Conservation (phyloP, 2,888 invertebrate genomes). For the Salticus scenicus region DNA sequence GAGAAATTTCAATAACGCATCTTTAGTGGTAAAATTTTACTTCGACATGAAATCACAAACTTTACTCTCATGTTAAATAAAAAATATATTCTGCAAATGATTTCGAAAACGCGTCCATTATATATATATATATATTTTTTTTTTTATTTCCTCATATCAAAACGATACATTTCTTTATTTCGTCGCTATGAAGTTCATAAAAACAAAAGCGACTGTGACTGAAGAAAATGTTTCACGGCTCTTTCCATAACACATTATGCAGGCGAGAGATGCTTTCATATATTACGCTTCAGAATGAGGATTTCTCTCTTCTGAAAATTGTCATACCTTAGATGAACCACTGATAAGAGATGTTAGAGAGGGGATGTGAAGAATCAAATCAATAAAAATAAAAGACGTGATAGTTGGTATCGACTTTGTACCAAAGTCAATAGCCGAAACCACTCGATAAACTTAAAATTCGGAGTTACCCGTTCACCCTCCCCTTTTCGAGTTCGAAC, state of each 20-base stretch:
- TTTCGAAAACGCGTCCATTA: no score
- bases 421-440: conserved; percentile 56
- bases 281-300: not conserved
- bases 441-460: conserved; percentile 54
- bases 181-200: not conserved
- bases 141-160: not conserved
- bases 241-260: conserved; percentile 1
- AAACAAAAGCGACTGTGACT: not conserved
- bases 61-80: no score
- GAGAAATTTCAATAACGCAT: no score
- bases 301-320: conserved; percentile 12
- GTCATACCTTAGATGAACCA: conserved; percentile 15
- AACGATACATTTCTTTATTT: not conserved
- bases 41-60: no score
- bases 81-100: no score
- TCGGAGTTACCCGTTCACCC: conserved; percentile 28
- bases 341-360: not conserved
- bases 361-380: conserved; percentile 34
- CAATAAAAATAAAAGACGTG: conserved; percentile 50
- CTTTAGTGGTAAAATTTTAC: no score
- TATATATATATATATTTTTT: no score
- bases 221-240: not conserved
- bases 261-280: not conserved
- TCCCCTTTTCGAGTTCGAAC: not conserved
- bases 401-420: conserved; percentile 62